These are phyloP conservation scores for Scaptomyza parva DNA, from an alignment of 2,888 invertebrate genomes.

Conservation along the genomic window DNA sequence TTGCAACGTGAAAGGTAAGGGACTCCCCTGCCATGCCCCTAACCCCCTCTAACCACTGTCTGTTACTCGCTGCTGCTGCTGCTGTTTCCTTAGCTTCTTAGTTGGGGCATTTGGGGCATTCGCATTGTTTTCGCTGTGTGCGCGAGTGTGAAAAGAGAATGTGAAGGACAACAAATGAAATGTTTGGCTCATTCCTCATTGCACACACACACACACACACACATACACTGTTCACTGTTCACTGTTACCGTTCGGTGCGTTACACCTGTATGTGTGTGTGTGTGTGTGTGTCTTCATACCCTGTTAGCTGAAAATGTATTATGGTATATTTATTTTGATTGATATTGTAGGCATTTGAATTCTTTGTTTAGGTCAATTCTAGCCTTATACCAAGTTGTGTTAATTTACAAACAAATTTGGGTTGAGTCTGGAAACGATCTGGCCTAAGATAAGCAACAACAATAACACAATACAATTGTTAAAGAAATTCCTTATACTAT, in stretches of 20 bases:
- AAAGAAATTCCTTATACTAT: too few relatives aligned
- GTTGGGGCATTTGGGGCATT: slow-evolving; percentile 30
- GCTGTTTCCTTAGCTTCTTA: slow-evolving; percentile 6
- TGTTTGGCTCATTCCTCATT: slow-evolving; percentile 52
- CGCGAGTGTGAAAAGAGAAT: slow-evolving; percentile 73
- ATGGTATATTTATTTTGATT: background rate
- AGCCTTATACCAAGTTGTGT: background rate
- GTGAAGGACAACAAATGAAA: slow-evolving; percentile 77
- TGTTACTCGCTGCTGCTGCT: background rate
- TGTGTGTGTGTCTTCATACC: slow-evolving; percentile 11
- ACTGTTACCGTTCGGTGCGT: background rate
- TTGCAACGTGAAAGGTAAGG: slow-evolving; percentile 66
- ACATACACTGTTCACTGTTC: slow-evolving; percentile 1
- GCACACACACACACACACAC: slow-evolving; percentile 9
- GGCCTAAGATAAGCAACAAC: background rate
- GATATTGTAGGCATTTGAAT: background rate
- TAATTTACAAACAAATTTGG: background rate
- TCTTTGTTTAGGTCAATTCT: background rate
- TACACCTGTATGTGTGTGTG: background rate
- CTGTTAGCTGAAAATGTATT: background rate
- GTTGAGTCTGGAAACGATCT: background rate
- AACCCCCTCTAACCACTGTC: background rate
- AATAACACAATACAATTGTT: background rate
- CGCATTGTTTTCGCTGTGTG: slow-evolving; percentile 52
- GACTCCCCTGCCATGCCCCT: slow-evolving; percentile 2